Evolutionary conservation across 2,888 invertebrate genomes (phyloP), one percentile per base, ranked within the genome.

Genomic region (Synanthedon vespiformis): DNA sequence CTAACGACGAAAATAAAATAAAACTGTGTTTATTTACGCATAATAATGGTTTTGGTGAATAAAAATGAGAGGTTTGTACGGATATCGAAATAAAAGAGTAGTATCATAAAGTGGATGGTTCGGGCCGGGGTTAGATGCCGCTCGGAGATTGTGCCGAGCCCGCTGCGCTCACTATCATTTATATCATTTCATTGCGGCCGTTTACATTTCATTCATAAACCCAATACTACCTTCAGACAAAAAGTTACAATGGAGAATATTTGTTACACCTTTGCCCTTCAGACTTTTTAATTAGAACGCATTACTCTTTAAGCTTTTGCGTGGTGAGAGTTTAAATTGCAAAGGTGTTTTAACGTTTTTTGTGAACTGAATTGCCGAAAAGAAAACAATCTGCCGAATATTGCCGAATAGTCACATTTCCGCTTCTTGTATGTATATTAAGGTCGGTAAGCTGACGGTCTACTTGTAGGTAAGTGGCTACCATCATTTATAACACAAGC

Each of bases 171-270:
- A 70, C 77, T 75, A 81, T 83, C 81, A 78, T 75, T 84, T 82
- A 81, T 79, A 81, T 80, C 72, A 79, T 79, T 82, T 84, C 83
- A 84, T 84, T 83, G 83, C 77, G 79, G 72, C 72, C 77, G 77
- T 80, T 82, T 80, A 80, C 82, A 81, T 83, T 85, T 86, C 85
- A 85, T 81, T 82, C 80, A 80, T 80, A 80, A 80, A 71, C 70
- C 64, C 68, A 72, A 71, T 14, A 44, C 44, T 44, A n/a, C 44
- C 14, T 13, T 44, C 44, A 44, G 34, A 34, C 34, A 34, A 34
- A 34, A 34, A 34, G 34, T 34, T 34, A 34, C 34, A 34, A 34
- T 34, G 34, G 34, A 34, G 0, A 34, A 34, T 34, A 34, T 34
- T 10, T 10, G 73, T 71, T 44, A 13, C n/a, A 13, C 47, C 47